phyloP scores from a whole-genome alignment of 2,113 vertebrate genomes.

The Ifrita kowaldi region DNA sequence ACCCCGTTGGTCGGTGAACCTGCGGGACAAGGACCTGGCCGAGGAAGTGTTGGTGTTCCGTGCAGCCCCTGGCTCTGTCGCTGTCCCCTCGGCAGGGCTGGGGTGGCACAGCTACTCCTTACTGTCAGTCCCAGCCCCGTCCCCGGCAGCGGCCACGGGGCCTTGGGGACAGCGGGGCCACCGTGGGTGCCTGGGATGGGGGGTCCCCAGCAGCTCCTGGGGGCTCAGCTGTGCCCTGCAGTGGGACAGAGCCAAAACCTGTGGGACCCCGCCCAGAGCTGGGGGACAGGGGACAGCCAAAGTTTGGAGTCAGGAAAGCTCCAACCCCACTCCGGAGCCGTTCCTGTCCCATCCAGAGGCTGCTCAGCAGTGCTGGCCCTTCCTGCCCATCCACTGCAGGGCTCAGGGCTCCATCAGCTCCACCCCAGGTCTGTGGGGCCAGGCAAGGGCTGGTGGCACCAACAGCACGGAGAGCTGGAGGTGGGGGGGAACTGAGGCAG shows the following conservation, averaged over 20 bases:
- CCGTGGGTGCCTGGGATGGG: accelerated
- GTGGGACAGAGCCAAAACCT: neutral
- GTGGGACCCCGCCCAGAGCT: accelerated
- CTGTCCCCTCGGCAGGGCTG: accelerated
- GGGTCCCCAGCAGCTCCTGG: neutral
- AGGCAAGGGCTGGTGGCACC: neutral
- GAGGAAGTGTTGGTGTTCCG: neutral
- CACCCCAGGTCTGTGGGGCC: accelerated
- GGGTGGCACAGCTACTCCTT: accelerated
- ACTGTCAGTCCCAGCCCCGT: accelerated
- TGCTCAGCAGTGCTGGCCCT: accelerated
- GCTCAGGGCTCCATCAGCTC: neutral
- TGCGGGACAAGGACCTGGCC: neutral
- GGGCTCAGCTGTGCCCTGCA: neutral
- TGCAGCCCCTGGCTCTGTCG: neutral
- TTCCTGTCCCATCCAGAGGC: neutral
- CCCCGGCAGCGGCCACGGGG: accelerated
- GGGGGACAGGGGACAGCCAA: neutral
- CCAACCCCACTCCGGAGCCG: accelerated
- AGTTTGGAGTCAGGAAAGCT: neutral
- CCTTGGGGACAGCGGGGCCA: neutral
- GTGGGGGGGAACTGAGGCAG: neutral
- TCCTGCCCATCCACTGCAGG: neutral
- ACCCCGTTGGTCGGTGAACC: accelerated
- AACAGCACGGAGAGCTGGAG: neutral